Conservation (phyloP, 2,113 vertebrate species). For the Eubucco bourcierii region DNA sequence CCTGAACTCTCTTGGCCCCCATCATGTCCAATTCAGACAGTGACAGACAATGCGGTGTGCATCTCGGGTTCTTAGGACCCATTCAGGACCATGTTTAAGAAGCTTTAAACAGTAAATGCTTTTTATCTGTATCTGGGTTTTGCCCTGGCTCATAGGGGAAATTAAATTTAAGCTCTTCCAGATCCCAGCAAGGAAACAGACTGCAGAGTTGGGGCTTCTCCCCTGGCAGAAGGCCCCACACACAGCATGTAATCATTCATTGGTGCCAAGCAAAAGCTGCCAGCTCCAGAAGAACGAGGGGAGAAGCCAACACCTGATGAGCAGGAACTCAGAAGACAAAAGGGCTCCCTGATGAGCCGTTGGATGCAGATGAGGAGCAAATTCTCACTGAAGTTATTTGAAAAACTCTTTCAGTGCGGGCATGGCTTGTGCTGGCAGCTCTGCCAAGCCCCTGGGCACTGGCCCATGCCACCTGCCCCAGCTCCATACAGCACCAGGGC, state of each 20-base stretch:
- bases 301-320: not conserved
- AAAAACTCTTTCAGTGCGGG: not conserved
- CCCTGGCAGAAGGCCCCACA: not conserved
- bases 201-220: not conserved
- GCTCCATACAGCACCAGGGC: not conserved
- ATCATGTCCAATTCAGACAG: not conserved
- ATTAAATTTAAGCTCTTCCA: not conserved
- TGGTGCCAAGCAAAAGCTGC: not conserved
- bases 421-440: not conserved
- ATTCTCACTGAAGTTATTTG: not conserved
- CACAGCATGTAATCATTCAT: fast-evolving
- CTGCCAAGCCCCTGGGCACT: not conserved
- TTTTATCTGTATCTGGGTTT: not conserved
- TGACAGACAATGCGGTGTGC: not conserved
- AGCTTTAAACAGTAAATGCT: not conserved
- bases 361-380: not conserved
- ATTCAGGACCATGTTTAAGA: not conserved
- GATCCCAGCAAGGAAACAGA: not conserved
- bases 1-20: not conserved
- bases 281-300: not conserved
- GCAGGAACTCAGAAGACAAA: not conserved
- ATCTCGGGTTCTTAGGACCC: not conserved
- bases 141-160: not conserved
- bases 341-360: not conserved
- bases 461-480: not conserved